Percentiles rank a stretch among this genome's conserved stretches.
Conservation (phyloP, 2,113 vertebrate species). For the Pao palembangensis region DNA sequence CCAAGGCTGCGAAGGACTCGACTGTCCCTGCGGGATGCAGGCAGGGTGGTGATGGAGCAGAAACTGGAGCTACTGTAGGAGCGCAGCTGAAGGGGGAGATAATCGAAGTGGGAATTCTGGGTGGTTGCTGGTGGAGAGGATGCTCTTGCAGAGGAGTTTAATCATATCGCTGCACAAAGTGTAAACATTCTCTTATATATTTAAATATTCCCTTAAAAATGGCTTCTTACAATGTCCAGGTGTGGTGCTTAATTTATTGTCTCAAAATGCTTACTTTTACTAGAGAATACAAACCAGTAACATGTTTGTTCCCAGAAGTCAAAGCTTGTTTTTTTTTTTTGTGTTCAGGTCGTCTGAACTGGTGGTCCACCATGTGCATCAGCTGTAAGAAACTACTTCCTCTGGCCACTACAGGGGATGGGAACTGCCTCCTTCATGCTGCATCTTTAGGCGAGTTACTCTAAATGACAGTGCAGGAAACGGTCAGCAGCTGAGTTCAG, state of each 20-base stretch:
- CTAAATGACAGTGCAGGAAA: constrained; percentile 8
- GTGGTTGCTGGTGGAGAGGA: too few species aligned
- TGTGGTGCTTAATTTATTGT: too few species aligned
- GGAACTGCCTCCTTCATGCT: constrained; percentile 96
- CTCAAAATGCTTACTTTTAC: too few species aligned
- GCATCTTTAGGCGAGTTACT: constrained; percentile 88
- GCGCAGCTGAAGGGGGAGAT: constrained; percentile 9
- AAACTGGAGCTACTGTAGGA: constrained; percentile 27
- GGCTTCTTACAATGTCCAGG: too few species aligned
- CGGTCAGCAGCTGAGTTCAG: constrained; percentile 11
- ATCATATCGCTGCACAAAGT: too few species aligned
- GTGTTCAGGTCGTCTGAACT: constrained; percentile 90
- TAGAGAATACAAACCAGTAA: neutral
- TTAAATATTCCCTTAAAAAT: too few species aligned
- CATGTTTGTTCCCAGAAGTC: neutral
- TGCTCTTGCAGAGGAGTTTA: too few species aligned
- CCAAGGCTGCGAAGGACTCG: constrained; percentile 21
- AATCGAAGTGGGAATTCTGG: neutral
- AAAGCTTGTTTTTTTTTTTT: neutral
- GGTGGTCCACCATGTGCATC: constrained; percentile 94
- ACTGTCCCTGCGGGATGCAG: constrained; percentile 29
- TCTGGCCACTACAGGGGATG: constrained; percentile 94
- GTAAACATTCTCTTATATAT: too few species aligned
- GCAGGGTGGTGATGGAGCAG: constrained; percentile 27
- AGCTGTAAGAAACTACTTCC: constrained; percentile 97